phyloP scores from a whole-genome alignment of 2,888 invertebrate species.

The Scelioninae gen. 1 region DNA sequence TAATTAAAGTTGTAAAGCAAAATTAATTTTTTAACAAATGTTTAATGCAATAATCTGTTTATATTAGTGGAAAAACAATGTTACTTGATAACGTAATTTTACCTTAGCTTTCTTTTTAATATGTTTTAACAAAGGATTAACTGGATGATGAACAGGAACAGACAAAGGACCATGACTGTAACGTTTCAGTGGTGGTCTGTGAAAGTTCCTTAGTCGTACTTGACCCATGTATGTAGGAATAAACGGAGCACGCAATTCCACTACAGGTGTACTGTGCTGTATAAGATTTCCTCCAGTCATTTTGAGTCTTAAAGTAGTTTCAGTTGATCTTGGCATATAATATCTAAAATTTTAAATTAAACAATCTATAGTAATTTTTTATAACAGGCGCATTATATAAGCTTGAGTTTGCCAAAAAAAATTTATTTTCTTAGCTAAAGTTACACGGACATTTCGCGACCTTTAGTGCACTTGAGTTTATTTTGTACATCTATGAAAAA shows the following conservation, averaged over 20 bases:
- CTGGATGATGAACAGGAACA: constrained; percentile 90
- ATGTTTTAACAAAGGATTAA: constrained; percentile 93
- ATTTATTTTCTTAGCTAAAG: no score
- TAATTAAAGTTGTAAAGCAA: no score
- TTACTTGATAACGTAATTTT: no score
- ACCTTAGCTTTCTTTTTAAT: constrained; percentile 96
- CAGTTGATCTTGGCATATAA: constrained; percentile 95
- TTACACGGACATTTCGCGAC: no score
- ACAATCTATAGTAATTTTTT: no score
- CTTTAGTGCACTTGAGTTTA: no score
- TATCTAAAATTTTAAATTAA: constrained; percentile 85
- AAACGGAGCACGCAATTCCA: constrained; percentile 96
- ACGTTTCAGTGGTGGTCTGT: constrained; percentile 94
- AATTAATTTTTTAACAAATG: not conserved
- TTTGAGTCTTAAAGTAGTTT: constrained; percentile 91
- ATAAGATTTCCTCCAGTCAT: constrained; percentile 96
- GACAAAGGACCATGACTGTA: constrained; percentile 93
- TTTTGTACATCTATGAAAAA: no score
- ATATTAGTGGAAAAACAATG: no score
- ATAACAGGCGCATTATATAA: no score
- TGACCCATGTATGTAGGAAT: constrained; percentile 97
- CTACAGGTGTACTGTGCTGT: constrained; percentile 98
- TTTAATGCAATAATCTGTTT: no score
- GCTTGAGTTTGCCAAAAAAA: no score
- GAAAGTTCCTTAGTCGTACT: constrained; percentile 94